Percentiles rank a stretch among this genome's conserved stretches.
These are phyloP conservation scores for Psittacus erithacus DNA, from an alignment of 2,113 vertebrate genomes.

Conservation along the genomic window DNA sequence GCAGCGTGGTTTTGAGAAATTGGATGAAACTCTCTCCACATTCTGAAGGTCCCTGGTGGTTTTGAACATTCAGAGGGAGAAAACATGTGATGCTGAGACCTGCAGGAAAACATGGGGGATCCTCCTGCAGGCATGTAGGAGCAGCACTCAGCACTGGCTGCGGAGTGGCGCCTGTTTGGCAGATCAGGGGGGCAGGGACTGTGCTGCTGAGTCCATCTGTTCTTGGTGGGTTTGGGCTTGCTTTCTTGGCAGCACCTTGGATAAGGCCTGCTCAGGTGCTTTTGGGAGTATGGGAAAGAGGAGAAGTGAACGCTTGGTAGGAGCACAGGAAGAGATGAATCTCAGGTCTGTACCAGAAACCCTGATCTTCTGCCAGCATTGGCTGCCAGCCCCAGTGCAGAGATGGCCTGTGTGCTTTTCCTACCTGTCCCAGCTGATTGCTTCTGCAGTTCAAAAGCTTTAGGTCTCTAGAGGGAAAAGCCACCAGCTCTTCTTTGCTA, in stretches of 20 bases:
- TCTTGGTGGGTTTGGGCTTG: neutral
- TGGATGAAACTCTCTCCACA: neutral
- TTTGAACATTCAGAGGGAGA: neutral
- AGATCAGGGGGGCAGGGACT: neutral
- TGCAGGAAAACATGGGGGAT: neutral
- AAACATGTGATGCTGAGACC: fast-evolving
- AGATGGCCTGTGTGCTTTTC: neutral
- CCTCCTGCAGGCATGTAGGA: neutral
- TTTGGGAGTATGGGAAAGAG: neutral
- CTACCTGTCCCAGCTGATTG: neutral
- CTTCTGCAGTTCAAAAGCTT: neutral
- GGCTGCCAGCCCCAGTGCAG: neutral
- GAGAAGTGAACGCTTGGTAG: neutral
- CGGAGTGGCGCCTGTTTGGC: neutral
- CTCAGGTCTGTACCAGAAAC: neutral
- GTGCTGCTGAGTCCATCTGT: neutral
- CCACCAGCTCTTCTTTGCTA: neutral
- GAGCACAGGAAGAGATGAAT: neutral
- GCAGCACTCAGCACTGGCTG: neutral
- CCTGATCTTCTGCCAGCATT: neutral
- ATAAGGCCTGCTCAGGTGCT: neutral
- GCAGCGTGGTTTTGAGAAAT: neutral
- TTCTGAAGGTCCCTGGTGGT: neutral
- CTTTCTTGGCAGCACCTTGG: neutral
- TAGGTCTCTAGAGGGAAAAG: neutral